phyloP scores from a whole-genome alignment of 2,797 vertebrate genomes.

The Florisuga fusca region DNA sequence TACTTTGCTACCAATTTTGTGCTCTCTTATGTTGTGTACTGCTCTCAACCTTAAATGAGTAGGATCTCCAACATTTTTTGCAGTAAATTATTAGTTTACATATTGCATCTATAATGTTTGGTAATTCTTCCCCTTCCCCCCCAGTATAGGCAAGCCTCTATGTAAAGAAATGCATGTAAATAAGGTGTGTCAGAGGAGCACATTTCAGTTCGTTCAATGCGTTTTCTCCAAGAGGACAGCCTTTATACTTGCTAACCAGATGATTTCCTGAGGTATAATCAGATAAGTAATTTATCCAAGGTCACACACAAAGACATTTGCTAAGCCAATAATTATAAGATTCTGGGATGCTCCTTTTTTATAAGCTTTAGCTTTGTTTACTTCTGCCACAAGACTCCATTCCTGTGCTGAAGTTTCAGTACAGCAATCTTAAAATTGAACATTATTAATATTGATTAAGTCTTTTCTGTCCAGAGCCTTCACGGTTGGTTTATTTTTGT shows the following conservation, averaged over 20 bases:
- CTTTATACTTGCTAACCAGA: neutral
- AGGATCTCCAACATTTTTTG: neutral
- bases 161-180: neutral
- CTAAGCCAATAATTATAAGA: neutral
- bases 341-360: neutral
- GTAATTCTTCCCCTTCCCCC: neutral
- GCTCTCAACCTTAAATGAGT: neutral
- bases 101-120: neutral
- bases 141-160: neutral
- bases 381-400: neutral
- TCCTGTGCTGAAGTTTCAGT: neutral
- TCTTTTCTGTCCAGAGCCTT: neutral
- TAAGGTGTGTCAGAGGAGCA: neutral
- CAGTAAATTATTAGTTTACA: neutral
- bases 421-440: neutral
- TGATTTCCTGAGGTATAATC: neutral
- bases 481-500: neutral
- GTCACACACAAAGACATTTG: neutral
- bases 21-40: neutral
- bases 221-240: neutral
- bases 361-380: neutral
- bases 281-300: conserved; percentile 19
- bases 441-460: neutral
- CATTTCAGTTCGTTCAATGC: neutral
- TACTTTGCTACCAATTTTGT: neutral